Conservation (phyloP, 2,113 vertebrate genomes). For the Peromyscus californicus region DNA sequence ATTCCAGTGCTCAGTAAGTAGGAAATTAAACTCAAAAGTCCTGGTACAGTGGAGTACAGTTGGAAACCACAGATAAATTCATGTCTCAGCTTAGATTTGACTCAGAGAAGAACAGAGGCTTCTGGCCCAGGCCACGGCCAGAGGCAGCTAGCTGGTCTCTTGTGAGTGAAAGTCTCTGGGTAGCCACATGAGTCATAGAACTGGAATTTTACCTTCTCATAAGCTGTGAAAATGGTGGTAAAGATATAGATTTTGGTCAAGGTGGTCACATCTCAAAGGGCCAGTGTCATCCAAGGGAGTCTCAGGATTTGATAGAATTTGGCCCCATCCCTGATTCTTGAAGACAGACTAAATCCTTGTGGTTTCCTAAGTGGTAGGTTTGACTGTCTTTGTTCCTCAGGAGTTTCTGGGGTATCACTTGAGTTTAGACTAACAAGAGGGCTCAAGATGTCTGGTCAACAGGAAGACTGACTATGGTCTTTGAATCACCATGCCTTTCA, state of each 20-base stretch:
- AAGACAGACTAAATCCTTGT: neutral
- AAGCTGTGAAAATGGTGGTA: neutral
- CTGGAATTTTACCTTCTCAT: neutral
- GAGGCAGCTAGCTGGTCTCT: rapidly evolving
- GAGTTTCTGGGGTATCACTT: neutral
- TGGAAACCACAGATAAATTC: neutral
- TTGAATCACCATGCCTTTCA: neutral
- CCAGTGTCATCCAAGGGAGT: rapidly evolving
- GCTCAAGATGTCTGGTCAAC: neutral
- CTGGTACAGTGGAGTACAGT: no score
- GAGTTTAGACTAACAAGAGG: neutral
- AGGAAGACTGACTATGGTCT: neutral
- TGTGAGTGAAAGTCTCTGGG: neutral
- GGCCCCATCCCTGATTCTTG: neutral
- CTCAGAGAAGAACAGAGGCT: neutral
- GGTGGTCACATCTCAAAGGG: neutral
- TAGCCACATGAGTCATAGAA: neutral
- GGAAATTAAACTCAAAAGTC: neutral
- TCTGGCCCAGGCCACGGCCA: neutral
- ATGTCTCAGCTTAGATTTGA: neutral
- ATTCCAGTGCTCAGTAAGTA: neutral
- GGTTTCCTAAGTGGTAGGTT: neutral
- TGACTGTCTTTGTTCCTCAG: neutral
- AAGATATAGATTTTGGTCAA: neutral
- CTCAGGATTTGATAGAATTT: neutral